Base-by-base conservation (phyloP, 2,888 invertebrate genomes). In the Drosophila suboccidentalis region DNA sequence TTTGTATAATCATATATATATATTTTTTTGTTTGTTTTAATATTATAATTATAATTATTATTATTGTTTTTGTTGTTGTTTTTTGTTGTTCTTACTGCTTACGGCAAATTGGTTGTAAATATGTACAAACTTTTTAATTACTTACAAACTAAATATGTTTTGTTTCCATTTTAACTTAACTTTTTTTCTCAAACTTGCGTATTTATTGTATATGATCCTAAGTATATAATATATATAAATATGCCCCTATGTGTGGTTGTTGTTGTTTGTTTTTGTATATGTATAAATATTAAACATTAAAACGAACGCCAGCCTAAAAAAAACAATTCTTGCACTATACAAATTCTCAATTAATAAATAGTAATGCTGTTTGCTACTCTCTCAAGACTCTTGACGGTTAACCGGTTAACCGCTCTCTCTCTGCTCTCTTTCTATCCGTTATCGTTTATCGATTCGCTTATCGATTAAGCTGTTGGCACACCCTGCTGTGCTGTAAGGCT, bases 271-370 rank as follows among this genome's bases (percentile, higher is more conserved):
- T 62, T 41, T 44, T 84, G 79, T 87, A 81, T 87, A 89, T 83
- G 71, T 89, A 89, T 89, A 89, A 86, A 87, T 89, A 89, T 82
- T 86, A 86, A 86, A 82, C 72, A 73, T 77, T 89, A 87, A 84
- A 77, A 82, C 88, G 82, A 85, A 82, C 79, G 81, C 80, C 87
- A 86, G 87, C 83, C 80, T 82, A 86, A 36, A 44, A 75, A 78
- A 86, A 82, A 84, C 85, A 84, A 89, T 78, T 79, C 68, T 87
- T 85, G 82, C 82, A 79, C 73, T 76, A 69, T 70, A 82, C 79
- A 78, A 78, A 78, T 80, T 77, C 71, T 89, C 86, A 87, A 72
- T 86, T 84, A 87, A 84, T 89, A 84, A 84, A 89, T 84, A 84
- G 89, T 84, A 84, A 84, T 84, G 84, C 84, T 84, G 84, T 78